These are phyloP conservation scores for Lycodopsis pacificus DNA, from an alignment of 2,797 vertebrate species.

Conservation along the genomic window DNA sequence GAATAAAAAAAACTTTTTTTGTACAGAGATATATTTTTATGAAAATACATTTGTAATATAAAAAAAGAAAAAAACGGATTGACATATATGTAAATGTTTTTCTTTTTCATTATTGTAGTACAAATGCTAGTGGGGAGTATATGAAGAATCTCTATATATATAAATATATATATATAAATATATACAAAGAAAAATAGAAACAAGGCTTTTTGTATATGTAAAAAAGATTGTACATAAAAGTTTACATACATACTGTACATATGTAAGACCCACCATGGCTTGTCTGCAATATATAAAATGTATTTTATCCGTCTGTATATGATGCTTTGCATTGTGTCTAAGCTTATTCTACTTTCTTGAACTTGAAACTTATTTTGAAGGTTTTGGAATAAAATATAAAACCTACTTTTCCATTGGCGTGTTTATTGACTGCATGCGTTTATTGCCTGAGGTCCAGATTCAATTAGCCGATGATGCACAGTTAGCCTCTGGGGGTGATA, in stretches of 20 bases:
- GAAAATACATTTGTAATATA: conserved; percentile 99
- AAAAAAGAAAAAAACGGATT: conserved; percentile 86
- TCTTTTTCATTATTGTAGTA: conserved; percentile 98
- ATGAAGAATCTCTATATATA: conserved; percentile 81
- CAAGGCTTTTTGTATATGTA: conserved; percentile 97
- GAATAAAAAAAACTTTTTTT: conserved; percentile 87
- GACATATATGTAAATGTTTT: conserved; percentile 94
- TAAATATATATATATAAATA: conserved; percentile 83
- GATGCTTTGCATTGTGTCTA: conserved; percentile 97
- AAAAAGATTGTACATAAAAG: conserved; percentile 97
- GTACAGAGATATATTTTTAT: conserved; percentile 99
- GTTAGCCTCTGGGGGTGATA: neutral
- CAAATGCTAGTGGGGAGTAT: conserved; percentile 91
- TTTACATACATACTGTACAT: conserved; percentile 99
- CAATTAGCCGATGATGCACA: conserved; percentile 1
- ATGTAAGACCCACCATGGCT: conserved; percentile 96
- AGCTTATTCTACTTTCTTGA: conserved; percentile 96
- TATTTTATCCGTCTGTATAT: conserved; percentile 99
- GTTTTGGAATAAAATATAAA: conserved; percentile 98
- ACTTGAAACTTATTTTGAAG: conserved; percentile 99
- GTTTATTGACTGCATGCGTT: conserved; percentile 35
- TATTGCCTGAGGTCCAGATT: neutral
- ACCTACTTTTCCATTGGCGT: conserved; percentile 75
- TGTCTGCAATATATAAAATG: conserved; percentile 98
- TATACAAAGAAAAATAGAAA: conserved; percentile 87